Base-by-base conservation (phyloP, 2,113 vertebrate species). In the Silurus glanis region DNA sequence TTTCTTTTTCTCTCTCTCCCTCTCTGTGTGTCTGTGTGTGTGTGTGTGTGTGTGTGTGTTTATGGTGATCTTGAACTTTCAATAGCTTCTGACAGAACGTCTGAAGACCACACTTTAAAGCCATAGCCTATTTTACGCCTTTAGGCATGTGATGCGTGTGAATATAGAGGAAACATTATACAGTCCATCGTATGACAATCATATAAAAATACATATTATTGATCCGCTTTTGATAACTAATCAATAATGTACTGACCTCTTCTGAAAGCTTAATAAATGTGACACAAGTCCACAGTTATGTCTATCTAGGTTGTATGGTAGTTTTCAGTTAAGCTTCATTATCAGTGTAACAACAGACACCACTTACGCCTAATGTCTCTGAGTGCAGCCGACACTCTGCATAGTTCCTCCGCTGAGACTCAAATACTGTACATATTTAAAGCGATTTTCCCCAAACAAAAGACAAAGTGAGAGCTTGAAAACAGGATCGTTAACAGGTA, bases 311-410 rank as follows among this genome's bases (percentile, higher is more conserved):
- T 13, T 56, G 13, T 9, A 56, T 56, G 74, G 23, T n/a, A 10
- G 53, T 16, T 28, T 25, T 28, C 37, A 72, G n/a, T 59, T 76
- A 55, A n/a, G n/a, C 47, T 53, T 6, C 53, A n/a, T 21, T 19
- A 37, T 16, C 28, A 25, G 19, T 59, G 66, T 45, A 56, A 25
- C 51, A 49, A 25, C 49, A 14, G 3, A 55, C 61, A 21, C 59
- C 59, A 87, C 81, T 84, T 84, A 89, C 86, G 56, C 14, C 80
- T 82, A 56, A 12, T 67, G 66, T 47, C 67, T 25, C n/a, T 25
- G 51, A 69, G 17, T 82, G 23, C n/a, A 78, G 62, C 67, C 56
- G 59, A 76, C 79, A 74, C n/a, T 49, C 55, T 37, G 17, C 79
- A 85, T 67, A 53, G 69, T 56, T 37, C 49, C 62, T 47, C 13